A percentile compares a stretch with the other conserved stretches of the same genome.
phyloP scores from a whole-genome alignment of 1,140 invertebrate species.

The Euborellia annulipes region DNA sequence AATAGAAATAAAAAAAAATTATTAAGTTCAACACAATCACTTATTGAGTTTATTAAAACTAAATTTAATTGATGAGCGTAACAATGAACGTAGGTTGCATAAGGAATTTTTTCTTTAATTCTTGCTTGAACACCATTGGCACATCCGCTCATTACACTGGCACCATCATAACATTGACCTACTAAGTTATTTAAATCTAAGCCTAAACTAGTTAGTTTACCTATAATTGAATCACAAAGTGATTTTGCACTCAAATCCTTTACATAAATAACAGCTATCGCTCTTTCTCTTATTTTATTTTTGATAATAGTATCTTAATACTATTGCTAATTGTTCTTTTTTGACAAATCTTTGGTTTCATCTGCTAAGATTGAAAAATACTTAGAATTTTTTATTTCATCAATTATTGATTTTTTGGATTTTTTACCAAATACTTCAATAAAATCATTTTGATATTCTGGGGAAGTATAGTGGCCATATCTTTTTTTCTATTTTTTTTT shows the following conservation, averaged over 20 bases:
- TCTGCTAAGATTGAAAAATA: slow-evolving; percentile 21
- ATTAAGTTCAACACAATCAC: too few relatives aligned
- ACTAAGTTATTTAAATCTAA: slow-evolving; percentile 20
- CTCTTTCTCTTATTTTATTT: slow-evolving; percentile 18
- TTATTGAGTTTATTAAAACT: too few relatives aligned
- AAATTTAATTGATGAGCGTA: slow-evolving; percentile 24
- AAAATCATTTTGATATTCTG: too few relatives aligned
- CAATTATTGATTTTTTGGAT: slow-evolving; percentile 18
- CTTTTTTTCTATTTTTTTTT: too few relatives aligned
- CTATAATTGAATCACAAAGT: slow-evolving; percentile 14
- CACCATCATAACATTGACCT: slow-evolving; percentile 23
- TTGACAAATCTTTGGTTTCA: slow-evolving; percentile 22
- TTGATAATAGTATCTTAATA: slow-evolving; percentile 19
- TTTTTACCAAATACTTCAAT: too few relatives aligned
- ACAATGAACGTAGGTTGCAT: slow-evolving; percentile 23
- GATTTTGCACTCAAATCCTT: slow-evolving; percentile 11
- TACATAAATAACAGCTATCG: slow-evolving; percentile 20
- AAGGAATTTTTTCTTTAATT: slow-evolving; percentile 19
- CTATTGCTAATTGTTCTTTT: slow-evolving; percentile 17
- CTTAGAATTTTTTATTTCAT: slow-evolving; percentile 18
- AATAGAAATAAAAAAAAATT: too few relatives aligned
- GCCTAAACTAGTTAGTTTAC: slow-evolving; percentile 15
- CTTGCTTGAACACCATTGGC: slow-evolving; percentile 19
- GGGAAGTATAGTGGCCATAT: too few relatives aligned
- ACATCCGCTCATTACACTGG: slow-evolving; percentile 19